These are phyloP conservation scores for Halictus ligatus DNA, from an alignment of 2,888 invertebrate genomes.

Conservation along the genomic window DNA sequence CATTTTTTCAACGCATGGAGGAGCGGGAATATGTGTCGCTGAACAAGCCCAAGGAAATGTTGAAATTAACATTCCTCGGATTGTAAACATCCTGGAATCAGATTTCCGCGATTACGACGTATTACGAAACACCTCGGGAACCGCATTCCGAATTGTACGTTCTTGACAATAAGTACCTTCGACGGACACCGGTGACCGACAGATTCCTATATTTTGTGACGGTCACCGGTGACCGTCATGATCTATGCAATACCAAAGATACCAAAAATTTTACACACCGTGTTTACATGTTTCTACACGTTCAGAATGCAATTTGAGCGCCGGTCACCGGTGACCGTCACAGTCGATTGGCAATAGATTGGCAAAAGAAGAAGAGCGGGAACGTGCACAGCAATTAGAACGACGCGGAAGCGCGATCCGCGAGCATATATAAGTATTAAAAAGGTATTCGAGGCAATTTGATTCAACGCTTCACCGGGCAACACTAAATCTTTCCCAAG, in stretches of 20 bases:
- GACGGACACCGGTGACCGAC: no score
- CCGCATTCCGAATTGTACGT: not conserved
- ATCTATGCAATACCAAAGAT: not conserved
- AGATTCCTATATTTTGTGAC: no score
- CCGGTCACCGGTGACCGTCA: not conserved
- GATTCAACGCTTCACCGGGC: constrained; percentile 3
- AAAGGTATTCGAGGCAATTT: not conserved
- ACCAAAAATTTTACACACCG: not conserved
- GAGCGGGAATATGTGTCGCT: not conserved
- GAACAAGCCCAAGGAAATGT: not conserved
- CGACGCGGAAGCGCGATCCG: not conserved
- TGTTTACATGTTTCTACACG: not conserved
- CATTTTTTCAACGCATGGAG: not conserved
- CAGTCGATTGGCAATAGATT: no score
- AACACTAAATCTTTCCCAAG: constrained; percentile 25
- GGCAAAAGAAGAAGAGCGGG: not conserved
- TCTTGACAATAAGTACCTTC: no score
- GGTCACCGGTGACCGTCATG: no score
- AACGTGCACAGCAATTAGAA: not conserved
- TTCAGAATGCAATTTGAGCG: not conserved
- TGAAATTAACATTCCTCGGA: not conserved
- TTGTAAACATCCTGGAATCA: not conserved
- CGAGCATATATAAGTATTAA: not conserved
- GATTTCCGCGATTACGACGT: not conserved
- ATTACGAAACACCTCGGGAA: not conserved